These are phyloP conservation scores for Oreochromis spilurus DNA, from an alignment of 2,113 vertebrate genomes.

Conservation along the genomic window DNA sequence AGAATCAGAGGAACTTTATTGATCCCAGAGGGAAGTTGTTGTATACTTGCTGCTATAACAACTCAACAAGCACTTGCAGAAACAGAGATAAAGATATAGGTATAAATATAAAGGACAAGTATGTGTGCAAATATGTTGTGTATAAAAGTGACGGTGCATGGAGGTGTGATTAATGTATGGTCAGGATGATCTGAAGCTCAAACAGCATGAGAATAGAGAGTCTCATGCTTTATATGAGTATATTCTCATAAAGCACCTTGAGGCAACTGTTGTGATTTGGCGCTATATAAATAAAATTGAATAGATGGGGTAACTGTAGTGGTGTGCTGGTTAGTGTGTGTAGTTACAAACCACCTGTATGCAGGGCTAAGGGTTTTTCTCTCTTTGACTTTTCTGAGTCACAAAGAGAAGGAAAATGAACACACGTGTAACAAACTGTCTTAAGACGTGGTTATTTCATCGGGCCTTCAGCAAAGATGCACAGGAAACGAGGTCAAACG, in stretches of 20 bases:
- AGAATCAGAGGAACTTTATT: neutral
- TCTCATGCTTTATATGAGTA: too few relatives aligned
- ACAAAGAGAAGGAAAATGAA: neutral
- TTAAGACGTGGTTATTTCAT: neutral
- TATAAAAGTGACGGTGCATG: neutral
- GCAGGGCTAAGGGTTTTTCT: neutral
- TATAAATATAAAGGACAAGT: neutral
- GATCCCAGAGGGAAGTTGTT: neutral
- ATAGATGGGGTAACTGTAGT: fast-evolving
- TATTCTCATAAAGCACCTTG: too few relatives aligned
- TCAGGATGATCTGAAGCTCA: neutral
- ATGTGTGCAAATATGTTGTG: neutral
- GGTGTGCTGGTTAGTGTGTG: neutral
- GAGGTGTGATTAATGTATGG: neutral
- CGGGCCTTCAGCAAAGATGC: neutral
- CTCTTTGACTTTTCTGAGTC: neutral
- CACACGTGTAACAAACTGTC: fast-evolving
- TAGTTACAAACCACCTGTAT: neutral
- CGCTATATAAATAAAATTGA: too few relatives aligned
- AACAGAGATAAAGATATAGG: neutral
- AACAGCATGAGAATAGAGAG: neutral
- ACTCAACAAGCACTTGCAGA: neutral
- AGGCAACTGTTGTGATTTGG: too few relatives aligned
- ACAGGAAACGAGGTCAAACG: neutral
- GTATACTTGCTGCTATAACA: neutral